Evolutionary conservation across 2,888 invertebrate species (phyloP).

Genomic region (Parascotia fuliginaria): DNA sequence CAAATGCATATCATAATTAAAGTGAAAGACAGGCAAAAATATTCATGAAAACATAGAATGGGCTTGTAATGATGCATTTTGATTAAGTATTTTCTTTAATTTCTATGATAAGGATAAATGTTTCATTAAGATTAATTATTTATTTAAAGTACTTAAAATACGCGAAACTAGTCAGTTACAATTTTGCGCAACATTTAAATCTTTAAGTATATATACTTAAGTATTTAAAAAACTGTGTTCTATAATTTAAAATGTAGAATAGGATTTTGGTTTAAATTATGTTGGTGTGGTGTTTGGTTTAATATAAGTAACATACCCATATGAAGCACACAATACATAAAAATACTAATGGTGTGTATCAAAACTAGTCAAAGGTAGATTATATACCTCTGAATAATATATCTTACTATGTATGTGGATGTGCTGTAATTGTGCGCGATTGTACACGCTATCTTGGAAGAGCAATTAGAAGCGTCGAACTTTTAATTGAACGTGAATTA

Average conservation of each 20-base stretch:
- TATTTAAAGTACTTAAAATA: constrained; percentile 86
- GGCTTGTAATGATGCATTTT: constrained; percentile 79
- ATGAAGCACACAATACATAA: constrained; percentile 64
- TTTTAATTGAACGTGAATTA: constrained; percentile 34
- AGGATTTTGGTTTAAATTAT: constrained; percentile 81
- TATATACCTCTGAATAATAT: constrained; percentile 65
- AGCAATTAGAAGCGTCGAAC: constrained; percentile 26
- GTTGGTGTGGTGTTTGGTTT: constrained; percentile 84
- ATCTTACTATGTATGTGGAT: constrained; percentile 48
- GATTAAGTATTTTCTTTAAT: constrained; percentile 70
- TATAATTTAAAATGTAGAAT: constrained; percentile 80
- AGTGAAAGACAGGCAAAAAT: constrained; percentile 60
- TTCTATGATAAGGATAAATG: constrained; percentile 79
- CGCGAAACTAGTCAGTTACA: constrained; percentile 86
- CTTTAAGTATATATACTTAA: constrained; percentile 75
- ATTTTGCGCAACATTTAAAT: constrained; percentile 84
- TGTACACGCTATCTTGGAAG: constrained; percentile 37
- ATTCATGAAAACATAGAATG: constrained; percentile 63
- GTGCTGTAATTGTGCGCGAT: constrained; percentile 56
- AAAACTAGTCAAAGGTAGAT: constrained; percentile 80
- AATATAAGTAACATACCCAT: constrained; percentile 71
- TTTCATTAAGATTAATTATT: constrained; percentile 81
- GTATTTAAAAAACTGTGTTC: constrained; percentile 82
- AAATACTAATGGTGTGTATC: constrained; percentile 73
- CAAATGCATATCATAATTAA: constrained; percentile 80